These are phyloP conservation scores for Distichodus sexfasciatus DNA, from an alignment of 2,797 vertebrate species.

Conservation along the genomic window DNA sequence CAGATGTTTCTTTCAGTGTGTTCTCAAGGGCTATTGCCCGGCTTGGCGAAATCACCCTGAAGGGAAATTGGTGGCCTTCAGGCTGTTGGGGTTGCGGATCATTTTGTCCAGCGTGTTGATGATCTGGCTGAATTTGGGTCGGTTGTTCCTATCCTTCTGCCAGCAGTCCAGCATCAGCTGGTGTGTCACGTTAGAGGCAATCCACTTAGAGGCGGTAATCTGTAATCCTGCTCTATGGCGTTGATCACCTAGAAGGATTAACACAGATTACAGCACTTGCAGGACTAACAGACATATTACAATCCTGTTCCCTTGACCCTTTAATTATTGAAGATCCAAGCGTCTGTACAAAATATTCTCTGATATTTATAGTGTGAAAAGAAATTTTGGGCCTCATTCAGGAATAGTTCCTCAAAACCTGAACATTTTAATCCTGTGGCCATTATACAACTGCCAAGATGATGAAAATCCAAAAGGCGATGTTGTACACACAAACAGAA, in stretches of 20 bases:
- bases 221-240: constrained; percentile 95
- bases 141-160: constrained; percentile 94
- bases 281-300: background rate
- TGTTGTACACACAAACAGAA: too few relatives aligned
- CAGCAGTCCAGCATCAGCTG: constrained; percentile 97
- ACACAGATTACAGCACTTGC: background rate
- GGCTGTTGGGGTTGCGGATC: constrained; percentile 93
- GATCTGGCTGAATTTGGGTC: constrained; percentile 91
- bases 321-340: background rate
- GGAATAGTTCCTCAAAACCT: too few relatives aligned
- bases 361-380: too few relatives aligned
- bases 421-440: too few relatives aligned
- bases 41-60: constrained; percentile 72
- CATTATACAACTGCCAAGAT: too few relatives aligned
- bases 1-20: too few relatives aligned
- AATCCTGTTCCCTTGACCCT: background rate
- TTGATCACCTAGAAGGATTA: constrained; percentile 84
- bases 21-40: too few relatives aligned
- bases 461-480: too few relatives aligned
- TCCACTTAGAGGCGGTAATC: too few relatives aligned
- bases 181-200: constrained; percentile 85
- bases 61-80: constrained; percentile 91
- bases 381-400: too few relatives aligned
- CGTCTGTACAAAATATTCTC: background rate
- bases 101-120: constrained; percentile 95